Evolutionary conservation across 2,113 vertebrate species (phyloP).

Genomic region (Sorex fumeus): DNA sequence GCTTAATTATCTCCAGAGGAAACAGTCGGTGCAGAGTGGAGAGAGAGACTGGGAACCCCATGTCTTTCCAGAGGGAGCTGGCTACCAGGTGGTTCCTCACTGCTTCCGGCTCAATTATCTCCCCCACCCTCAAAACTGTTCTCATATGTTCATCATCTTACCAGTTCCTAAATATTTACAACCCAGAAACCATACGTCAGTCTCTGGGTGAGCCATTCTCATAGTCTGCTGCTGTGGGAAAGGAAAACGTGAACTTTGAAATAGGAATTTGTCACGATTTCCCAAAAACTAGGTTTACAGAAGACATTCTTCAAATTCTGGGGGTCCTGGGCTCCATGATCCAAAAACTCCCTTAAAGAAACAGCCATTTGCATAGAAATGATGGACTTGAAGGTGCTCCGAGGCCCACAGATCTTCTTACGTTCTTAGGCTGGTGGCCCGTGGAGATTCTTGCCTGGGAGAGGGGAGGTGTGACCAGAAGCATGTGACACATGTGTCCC

Average conservation of each 20-base stretch:
- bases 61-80: constrained; percentile 84
- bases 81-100: constrained; percentile 84
- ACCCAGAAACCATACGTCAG: constrained; percentile 67
- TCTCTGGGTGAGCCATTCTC: constrained; percentile 81
- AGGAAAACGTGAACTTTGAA: constrained; percentile 80
- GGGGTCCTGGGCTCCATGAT: constrained; percentile 74
- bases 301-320: constrained; percentile 81
- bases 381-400: constrained; percentile 84
- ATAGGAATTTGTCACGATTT: constrained; percentile 79
- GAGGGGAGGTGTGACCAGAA: constrained; percentile 13
- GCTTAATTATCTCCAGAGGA: constrained; percentile 78
- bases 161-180: constrained; percentile 85
- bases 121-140: constrained; percentile 66
- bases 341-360: constrained; percentile 83
- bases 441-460: constrained; percentile 18
- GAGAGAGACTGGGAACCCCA: constrained; percentile 70
- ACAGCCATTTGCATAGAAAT: constrained; percentile 86
- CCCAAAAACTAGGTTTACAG: constrained; percentile 86
- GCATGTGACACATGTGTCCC: constrained; percentile 69
- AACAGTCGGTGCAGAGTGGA: no score
- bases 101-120: constrained; percentile 78
- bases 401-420: constrained; percentile 60
- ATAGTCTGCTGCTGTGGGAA: constrained; percentile 78
- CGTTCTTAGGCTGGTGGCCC: constrained; percentile 35
- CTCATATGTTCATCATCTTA: constrained; percentile 82